phyloP scores from a whole-genome alignment of 2,113 vertebrate species.

The Microcebus murinus region DNA sequence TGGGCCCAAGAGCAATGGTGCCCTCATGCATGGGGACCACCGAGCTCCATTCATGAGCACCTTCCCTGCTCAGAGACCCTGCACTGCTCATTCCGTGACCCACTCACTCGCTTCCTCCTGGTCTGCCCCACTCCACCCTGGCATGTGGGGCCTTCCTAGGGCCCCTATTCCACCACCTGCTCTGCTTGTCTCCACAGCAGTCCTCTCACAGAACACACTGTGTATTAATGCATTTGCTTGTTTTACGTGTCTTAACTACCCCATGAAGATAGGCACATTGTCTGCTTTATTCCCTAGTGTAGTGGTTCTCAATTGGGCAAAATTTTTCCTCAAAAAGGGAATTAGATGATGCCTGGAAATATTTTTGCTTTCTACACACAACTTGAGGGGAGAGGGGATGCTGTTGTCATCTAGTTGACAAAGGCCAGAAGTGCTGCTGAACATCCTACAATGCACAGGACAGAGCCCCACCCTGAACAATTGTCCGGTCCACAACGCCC shows the following conservation, averaged over 20 bases:
- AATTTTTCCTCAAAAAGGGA: background rate
- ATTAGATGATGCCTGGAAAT: background rate
- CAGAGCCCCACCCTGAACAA: accelerated
- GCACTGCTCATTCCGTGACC: background rate
- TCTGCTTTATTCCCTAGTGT: background rate
- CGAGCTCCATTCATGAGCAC: too few relatives aligned
- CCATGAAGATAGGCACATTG: background rate
- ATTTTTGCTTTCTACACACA: background rate
- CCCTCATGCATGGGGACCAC: too few relatives aligned
- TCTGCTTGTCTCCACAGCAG: too few relatives aligned
- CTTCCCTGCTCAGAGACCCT: background rate
- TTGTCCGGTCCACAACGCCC: background rate
- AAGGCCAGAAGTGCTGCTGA: background rate
- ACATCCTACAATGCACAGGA: too few relatives aligned
- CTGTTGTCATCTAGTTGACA: background rate
- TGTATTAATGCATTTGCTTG: background rate
- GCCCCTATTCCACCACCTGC: too few relatives aligned
- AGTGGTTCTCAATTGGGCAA: background rate
- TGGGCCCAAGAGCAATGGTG: too few relatives aligned
- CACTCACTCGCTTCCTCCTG: background rate
- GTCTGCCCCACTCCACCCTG: background rate
- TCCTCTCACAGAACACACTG: background rate
- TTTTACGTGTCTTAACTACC: background rate
- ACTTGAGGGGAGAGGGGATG: accelerated
- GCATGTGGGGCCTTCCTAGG: accelerated